A percentile compares a stretch with the other conserved stretches of the same genome.
phyloP scores from a whole-genome alignment of 92 coral and sea anemone species.

The Bergia sp. region DNA sequence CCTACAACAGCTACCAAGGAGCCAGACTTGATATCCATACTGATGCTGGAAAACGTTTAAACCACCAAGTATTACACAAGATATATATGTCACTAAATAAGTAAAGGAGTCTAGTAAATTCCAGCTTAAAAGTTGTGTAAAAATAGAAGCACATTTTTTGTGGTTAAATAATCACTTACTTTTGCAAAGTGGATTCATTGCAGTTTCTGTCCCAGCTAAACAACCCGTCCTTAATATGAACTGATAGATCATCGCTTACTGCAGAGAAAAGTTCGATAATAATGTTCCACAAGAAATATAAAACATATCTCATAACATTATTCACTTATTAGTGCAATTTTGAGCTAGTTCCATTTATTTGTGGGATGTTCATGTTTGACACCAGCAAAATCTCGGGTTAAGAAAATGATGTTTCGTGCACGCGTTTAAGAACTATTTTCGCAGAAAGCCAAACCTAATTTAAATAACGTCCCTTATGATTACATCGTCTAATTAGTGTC shows the following conservation, averaged over 20 bases:
- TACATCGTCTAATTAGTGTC: too few species aligned
- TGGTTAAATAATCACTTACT: conserved; percentile 1
- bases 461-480: too few species aligned
- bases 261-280: neutral
- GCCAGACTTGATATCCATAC: conserved; percentile 66
- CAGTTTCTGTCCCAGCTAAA: neutral
- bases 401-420: too few species aligned
- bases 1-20: conserved; percentile 94
- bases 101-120: too few species aligned
- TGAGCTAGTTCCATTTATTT: too few species aligned
- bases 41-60: conserved; percentile 61
- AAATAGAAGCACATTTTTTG: too few species aligned
- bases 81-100: neutral
- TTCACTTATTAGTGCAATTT: too few species aligned
- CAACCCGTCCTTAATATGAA: conserved; percentile 2
- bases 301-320: neutral
- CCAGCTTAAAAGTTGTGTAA: too few species aligned
- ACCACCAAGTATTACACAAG: neutral
- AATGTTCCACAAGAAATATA: neutral
- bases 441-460: too few species aligned
- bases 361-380: too few species aligned
- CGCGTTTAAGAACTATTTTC: too few species aligned
- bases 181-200: neutral
- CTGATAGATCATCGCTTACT: conserved; percentile 5
- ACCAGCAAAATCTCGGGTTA: too few species aligned